Evolutionary conservation across 2,113 vertebrate genomes (phyloP).

Genomic region (Potamarius usumacintae): DNA sequence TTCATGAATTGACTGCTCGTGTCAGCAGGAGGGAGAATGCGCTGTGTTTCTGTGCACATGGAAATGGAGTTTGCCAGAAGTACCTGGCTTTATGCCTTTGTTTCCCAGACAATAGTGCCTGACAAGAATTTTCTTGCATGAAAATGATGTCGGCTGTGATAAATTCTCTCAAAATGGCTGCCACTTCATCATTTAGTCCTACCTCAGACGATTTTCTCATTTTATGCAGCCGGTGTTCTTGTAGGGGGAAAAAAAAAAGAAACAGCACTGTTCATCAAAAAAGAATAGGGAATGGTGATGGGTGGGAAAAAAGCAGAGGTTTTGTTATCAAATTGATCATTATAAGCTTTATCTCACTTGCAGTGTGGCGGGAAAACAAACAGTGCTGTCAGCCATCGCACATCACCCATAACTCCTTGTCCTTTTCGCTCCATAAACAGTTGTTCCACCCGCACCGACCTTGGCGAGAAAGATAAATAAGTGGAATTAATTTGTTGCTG

Average conservation of each 20-base stretch:
- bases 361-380: slow-evolving; percentile 47
- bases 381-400: slow-evolving; percentile 47
- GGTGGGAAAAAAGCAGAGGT: slow-evolving; percentile 41
- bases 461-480: slow-evolving; percentile 60
- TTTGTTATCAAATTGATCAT: slow-evolving; percentile 58
- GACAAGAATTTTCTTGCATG: slow-evolving; percentile 28
- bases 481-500: slow-evolving; percentile 60
- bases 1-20: slow-evolving; percentile 40
- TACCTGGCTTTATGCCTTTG: slow-evolving; percentile 41
- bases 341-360: slow-evolving; percentile 47
- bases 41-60: slow-evolving; percentile 13
- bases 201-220: slow-evolving; percentile 45
- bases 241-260: neutral
- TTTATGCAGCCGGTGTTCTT: slow-evolving; percentile 46
- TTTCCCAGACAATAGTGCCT: slow-evolving; percentile 47
- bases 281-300: slow-evolving; percentile 6
- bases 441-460: slow-evolving; percentile 59
- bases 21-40: slow-evolving; percentile 35
- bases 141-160: slow-evolving; percentile 44
- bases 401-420: slow-evolving; percentile 55
- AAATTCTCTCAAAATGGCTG: slow-evolving; percentile 50
- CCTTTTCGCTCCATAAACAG: slow-evolving; percentile 54
- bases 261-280: slow-evolving; percentile 46
- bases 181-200: slow-evolving; percentile 45
- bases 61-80: slow-evolving; percentile 27